These are phyloP conservation scores for Triops cancriformis DNA, from an alignment of 1,140 invertebrate species.

Conservation along the genomic window DNA sequence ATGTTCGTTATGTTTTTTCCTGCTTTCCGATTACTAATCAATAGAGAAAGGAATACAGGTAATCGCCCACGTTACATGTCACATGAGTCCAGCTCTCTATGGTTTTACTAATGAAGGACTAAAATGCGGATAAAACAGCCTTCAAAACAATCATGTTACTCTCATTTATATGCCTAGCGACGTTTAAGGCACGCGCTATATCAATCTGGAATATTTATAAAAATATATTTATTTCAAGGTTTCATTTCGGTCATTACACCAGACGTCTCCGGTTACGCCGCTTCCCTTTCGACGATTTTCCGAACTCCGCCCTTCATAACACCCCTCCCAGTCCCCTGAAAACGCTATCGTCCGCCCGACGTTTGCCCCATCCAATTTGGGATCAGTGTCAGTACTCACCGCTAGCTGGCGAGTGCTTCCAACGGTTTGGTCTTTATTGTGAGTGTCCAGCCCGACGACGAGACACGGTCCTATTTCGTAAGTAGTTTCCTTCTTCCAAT, in stretches of 20 bases:
- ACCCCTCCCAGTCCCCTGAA: not conserved
- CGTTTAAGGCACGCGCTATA: not conserved
- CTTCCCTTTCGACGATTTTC: not conserved
- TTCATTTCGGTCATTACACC: not conserved
- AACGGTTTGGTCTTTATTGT: not conserved
- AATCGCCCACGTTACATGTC: not conserved
- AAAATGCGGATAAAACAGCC: not conserved
- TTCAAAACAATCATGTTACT: not conserved
- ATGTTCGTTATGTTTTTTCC: not conserved
- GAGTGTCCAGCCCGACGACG: not conserved
- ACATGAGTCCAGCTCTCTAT: not conserved
- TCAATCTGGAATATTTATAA: not conserved
- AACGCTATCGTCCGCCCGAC: too few relatives aligned
- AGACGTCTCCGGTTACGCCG: not conserved
- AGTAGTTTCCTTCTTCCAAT: not conserved
- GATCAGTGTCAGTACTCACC: not conserved
- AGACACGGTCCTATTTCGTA: constrained; percentile 13
- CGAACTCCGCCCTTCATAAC: not conserved
- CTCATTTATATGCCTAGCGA: constrained; percentile 3
- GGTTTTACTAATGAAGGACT: not conserved
- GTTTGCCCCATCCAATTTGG: not conserved
- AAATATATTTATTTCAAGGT: not conserved
- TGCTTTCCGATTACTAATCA: not conserved
- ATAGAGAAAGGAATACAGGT: not conserved
- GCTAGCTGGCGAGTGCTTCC: not conserved